Percentiles rank a stretch among this genome's conserved stretches.
Conservation (phyloP, 2,888 invertebrate genomes). For the Leptinotarsa juncta region DNA sequence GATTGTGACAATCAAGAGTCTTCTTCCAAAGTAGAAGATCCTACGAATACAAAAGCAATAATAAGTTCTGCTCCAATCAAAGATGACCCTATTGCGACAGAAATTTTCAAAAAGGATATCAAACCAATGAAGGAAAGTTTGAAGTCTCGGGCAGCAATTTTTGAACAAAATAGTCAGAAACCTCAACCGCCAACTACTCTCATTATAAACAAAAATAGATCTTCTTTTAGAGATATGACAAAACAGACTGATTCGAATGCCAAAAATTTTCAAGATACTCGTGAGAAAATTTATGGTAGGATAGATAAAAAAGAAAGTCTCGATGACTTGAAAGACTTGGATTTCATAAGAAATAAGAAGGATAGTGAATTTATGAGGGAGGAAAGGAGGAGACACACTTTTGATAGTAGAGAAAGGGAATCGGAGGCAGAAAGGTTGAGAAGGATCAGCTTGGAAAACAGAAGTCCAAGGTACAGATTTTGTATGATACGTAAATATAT, state of each 20-base stretch:
- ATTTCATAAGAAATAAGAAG: conserved; percentile 52
- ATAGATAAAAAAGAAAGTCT: conserved; percentile 43
- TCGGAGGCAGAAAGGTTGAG: conserved; percentile 57
- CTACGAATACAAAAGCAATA: conserved; percentile 5
- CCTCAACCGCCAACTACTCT: conserved; percentile 39
- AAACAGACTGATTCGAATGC: conserved; percentile 43
- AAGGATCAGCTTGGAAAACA: conserved; percentile 61
- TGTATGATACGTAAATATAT: not conserved
- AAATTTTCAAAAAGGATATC: conserved; percentile 11
- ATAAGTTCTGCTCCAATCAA: conserved; percentile 7
- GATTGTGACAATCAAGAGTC: conserved; percentile 38
- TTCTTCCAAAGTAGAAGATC: conserved; percentile 25
- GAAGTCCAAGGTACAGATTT: conserved; percentile 61
- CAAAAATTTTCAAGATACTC: conserved; percentile 42
- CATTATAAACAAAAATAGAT: conserved; percentile 38
- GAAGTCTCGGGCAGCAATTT: conserved; percentile 58
- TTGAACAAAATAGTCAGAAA: conserved; percentile 55
- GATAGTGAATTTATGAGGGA: conserved; percentile 50
- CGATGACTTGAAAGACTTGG: conserved; percentile 50
- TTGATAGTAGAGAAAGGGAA: conserved; percentile 58
- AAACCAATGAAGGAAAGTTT: conserved; percentile 51
- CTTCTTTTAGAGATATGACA: conserved; percentile 37
- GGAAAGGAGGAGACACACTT: conserved; percentile 60
- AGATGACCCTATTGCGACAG: conserved; percentile 18
- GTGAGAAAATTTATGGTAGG: conserved; percentile 34